Evolutionary conservation across 2,113 vertebrate genomes (phyloP).

Genomic region (rabbit (Oryctolagus cuniculus)): mOryCun1.1 NC_091444.1:17604501-17605000

Average conservation of each 20-base stretch:
- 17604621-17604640: neutral
- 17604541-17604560: neutral
- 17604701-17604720: neutral
- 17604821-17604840: conserved; percentile 23
- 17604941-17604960: neutral
- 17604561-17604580: neutral
- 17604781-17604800: neutral
- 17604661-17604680: neutral
- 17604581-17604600: neutral
- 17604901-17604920: no score
- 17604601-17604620: neutral
- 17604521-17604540: neutral
- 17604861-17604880: neutral
- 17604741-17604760: neutral
- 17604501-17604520: no score
- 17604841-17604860: neutral
- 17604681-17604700: neutral
- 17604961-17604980: neutral
- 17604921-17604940: neutral
- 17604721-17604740: neutral
- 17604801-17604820: neutral
- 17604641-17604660: neutral
- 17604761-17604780: neutral
- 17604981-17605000: neutral
- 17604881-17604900: neutral